Evolutionary conservation across 2,888 invertebrate genomes (phyloP).

Genomic region (Spilosoma lubricipeda): DNA sequence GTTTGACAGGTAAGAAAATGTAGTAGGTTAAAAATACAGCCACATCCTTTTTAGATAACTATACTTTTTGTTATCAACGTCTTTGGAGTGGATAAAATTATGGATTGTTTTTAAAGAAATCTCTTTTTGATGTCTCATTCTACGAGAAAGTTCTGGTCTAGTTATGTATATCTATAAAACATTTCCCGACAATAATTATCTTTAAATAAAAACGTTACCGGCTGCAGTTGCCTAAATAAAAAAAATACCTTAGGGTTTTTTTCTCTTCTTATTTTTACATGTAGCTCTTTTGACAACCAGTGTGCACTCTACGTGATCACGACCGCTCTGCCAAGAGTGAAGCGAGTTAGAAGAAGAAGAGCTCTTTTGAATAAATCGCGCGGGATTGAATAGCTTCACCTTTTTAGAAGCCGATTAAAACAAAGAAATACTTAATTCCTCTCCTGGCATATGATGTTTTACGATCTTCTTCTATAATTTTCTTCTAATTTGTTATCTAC

Average conservation of each 20-base stretch:
- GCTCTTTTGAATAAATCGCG: no score
- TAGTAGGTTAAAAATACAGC: slow-evolving; percentile 20
- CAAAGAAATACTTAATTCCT: not conserved
- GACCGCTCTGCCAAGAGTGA: no score
- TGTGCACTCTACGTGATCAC: no score
- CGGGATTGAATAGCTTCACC: no score
- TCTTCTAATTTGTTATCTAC: no score
- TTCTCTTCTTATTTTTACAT: no score
- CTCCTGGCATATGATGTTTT: not conserved
- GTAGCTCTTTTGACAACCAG: no score
- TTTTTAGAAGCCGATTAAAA: not conserved
- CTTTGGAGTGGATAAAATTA: not conserved
- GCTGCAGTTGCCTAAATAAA: not conserved
- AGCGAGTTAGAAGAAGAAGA: no score
- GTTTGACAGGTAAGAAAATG: slow-evolving; percentile 20
- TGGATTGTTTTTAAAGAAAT: not conserved
- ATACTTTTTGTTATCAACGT: not conserved
- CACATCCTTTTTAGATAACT: slow-evolving; percentile 25
- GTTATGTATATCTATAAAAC: not conserved
- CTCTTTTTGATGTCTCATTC: no score
- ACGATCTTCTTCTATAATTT: not conserved
- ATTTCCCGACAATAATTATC: not conserved
- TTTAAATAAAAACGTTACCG: not conserved
- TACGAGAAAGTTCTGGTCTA: not conserved
- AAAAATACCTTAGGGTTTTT: no score